phyloP scores from a whole-genome alignment of 1,140 invertebrate genomes.

The Augochlora pura region DNA sequence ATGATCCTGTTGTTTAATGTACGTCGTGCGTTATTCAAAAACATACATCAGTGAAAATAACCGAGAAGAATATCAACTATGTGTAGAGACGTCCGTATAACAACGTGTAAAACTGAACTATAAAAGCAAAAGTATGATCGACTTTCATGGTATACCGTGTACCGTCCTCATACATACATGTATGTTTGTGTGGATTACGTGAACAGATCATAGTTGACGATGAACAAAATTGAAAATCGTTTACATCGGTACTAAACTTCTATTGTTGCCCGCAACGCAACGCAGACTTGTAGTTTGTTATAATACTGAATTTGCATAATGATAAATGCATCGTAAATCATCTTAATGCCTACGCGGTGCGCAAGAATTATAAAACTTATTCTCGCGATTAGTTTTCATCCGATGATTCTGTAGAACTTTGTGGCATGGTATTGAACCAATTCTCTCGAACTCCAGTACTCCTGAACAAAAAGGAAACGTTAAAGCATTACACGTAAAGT shows the following conservation, averaged over 20 bases:
- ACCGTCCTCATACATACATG: background rate
- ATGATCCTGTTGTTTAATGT: conserved; percentile 8
- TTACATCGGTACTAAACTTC: background rate
- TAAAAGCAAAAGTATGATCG: conserved; percentile 25
- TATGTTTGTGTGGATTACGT: background rate
- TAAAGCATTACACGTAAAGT: too few relatives aligned
- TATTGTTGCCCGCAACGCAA: conserved; percentile 3
- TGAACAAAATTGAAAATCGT: conserved; percentile 18
- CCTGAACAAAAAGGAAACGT: conserved; percentile 63
- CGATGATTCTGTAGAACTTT: conserved; percentile 81
- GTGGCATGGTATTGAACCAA: conserved; percentile 85
- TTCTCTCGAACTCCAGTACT: conserved; percentile 82
- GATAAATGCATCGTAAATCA: conserved; percentile 28
- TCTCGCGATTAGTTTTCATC: conserved; percentile 69
- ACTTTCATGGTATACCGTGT: background rate
- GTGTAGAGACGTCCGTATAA: conserved; percentile 2
- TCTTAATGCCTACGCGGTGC: conserved; percentile 64
- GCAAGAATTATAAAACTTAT: conserved; percentile 54
- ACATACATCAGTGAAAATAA: conserved; percentile 13
- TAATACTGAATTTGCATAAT: conserved; percentile 25
- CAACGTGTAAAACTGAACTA: conserved; percentile 26
- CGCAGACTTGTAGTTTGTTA: background rate
- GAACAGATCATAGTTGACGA: conserved; percentile 6
- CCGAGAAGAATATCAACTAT: background rate
- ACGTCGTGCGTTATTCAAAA: background rate